Conservation (phyloP, 2,888 invertebrate genomes). For the Scaptodrosophila latifasciaeformis region DNA sequence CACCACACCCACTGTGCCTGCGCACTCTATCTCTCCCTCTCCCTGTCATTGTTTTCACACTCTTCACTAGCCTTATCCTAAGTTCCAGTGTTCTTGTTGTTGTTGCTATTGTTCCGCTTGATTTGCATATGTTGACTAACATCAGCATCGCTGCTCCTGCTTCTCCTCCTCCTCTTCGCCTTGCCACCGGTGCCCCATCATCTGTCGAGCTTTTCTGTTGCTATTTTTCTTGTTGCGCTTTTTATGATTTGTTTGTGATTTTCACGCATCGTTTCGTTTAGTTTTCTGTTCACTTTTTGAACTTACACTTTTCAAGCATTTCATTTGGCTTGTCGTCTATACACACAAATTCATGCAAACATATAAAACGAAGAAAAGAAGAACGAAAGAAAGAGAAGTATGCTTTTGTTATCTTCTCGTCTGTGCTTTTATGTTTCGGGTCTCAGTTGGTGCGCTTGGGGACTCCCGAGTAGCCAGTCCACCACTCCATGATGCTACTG, state of each 20-base stretch:
- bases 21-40: neutral
- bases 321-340: conserved; percentile 12
- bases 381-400: too few relatives aligned
- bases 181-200: neutral
- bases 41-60: neutral
- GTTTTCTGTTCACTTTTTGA: conserved; percentile 30
- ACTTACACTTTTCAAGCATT: conserved; percentile 19
- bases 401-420: conserved; percentile 42
- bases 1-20: neutral
- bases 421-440: conserved; percentile 34
- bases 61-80: neutral
- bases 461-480: conserved; percentile 3
- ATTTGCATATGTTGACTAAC: conserved; percentile 48
- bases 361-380: too few relatives aligned
- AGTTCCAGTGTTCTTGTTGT: neutral
- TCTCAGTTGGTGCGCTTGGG: conserved; percentile 27
- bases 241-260: conserved; percentile 66
- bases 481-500: conserved; percentile 1
- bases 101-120: conserved; percentile 43
- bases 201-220: neutral
- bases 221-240: conserved; percentile 63
- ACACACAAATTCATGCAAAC: neutral
- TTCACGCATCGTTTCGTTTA: conserved; percentile 60
- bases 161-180: neutral
- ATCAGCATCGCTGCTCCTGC: neutral